These are phyloP conservation scores for Caenorhabditis sp. DNA, from an alignment of 2,888 invertebrate genomes.

Conservation along the genomic window DNA sequence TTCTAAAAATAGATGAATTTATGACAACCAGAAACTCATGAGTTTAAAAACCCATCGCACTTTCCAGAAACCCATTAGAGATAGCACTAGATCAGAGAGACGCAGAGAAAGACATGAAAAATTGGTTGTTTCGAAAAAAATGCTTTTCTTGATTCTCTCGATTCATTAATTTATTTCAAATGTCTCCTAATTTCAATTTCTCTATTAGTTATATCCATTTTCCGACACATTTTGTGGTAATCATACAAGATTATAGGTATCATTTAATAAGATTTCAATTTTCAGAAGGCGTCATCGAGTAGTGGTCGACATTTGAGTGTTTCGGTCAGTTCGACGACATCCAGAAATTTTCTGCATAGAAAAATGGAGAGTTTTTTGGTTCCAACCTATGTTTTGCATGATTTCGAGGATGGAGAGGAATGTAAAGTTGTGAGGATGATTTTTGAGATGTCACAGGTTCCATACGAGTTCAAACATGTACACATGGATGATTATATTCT, in stretches of 20 bases:
- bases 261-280: too few relatives aligned
- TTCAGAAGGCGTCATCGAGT: conserved; percentile 25
- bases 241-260: too few relatives aligned
- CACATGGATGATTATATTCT: conserved; percentile 45
- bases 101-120: neutral
- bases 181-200: neutral
- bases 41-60: neutral
- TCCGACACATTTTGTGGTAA: neutral
- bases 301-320: conserved; percentile 38
- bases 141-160: neutral
- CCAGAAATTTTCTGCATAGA: neutral
- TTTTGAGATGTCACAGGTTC: conserved; percentile 46
- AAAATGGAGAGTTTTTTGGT: conserved; percentile 37
- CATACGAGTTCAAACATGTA: conserved; percentile 48
- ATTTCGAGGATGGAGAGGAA: conserved; percentile 52
- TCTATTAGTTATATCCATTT: neutral
- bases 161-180: neutral
- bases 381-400: conserved; percentile 44
- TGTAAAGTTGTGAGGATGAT: conserved; percentile 53
- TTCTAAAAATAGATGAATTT: too few relatives aligned
- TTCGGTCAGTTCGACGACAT: conserved; percentile 16
- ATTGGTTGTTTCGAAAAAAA: neutral
- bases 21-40: too few relatives aligned
- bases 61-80: neutral
- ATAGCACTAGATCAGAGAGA: neutral